A percentile compares a stretch with the other conserved stretches of the same genome.
These are phyloP conservation scores for Myanophis thanlyinensis DNA, from an alignment of 2,113 vertebrate genomes.

Conservation along the genomic window DNA sequence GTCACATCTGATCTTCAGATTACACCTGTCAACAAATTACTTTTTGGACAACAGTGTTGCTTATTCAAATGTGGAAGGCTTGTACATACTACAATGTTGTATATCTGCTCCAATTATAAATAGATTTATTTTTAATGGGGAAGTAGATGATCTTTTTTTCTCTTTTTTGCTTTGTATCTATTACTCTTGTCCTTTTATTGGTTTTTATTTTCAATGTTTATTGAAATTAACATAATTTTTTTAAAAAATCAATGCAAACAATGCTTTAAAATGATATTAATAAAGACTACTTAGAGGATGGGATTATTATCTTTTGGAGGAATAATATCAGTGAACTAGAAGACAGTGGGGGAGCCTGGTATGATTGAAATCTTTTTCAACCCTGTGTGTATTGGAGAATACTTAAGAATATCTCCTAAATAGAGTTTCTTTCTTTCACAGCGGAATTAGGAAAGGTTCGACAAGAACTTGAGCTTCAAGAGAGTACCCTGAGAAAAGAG, in stretches of 20 bases:
- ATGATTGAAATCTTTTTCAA: background rate
- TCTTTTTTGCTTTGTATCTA: background rate
- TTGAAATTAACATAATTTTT: background rate
- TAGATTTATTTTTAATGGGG: background rate
- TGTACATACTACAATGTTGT: background rate
- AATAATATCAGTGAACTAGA: background rate
- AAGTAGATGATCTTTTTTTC: background rate
- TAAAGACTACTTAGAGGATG: background rate
- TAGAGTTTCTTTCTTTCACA: background rate
- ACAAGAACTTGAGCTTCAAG: slow-evolving; percentile 55
- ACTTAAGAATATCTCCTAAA: background rate
- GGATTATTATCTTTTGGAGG: background rate
- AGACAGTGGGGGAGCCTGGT: background rate
- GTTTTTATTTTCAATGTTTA: background rate
- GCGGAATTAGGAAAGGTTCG: slow-evolving; percentile 43
- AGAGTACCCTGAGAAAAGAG: slow-evolving; percentile 59
- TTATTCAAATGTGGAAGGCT: background rate
- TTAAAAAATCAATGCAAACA: background rate
- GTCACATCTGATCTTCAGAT: background rate
- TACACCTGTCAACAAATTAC: background rate
- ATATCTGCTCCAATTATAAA: background rate
- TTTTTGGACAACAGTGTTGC: background rate
- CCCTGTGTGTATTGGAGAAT: background rate
- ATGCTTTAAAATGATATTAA: background rate
- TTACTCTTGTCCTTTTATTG: background rate